Base-by-base conservation (phyloP, 1,140 invertebrate species). In the Hylyphantes graminicola region DNA sequence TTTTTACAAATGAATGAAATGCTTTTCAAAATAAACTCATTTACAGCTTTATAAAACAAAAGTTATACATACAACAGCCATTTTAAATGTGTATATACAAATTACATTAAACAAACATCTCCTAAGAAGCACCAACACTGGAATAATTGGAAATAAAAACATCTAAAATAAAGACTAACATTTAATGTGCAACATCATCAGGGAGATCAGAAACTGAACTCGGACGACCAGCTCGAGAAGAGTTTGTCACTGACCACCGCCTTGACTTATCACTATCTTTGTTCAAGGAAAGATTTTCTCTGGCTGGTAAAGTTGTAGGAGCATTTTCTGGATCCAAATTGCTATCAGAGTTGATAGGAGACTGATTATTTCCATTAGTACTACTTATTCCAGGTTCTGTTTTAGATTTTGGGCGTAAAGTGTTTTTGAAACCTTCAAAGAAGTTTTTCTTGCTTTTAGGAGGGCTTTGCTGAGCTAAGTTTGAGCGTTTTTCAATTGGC, bases 351-450 rank as follows among this genome's bases (percentile, higher is more conserved):
- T 75, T 68, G 57, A 86, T 63, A 80, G 80, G 59, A 80, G 64
- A 35, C 67, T 57, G 64, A 57, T 61, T 67, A 73, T 59, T 79
- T 17, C 68, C 61, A 61, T 76, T 78, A 57, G 64, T 65, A 64
- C 59, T 87, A 68, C 61, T 84, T 57, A 81, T 17, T 55, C 51
- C 68, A 55, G 86, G 80, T 59, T 88, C 88, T 70, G 86, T 87
- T 79, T 87, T 87, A 50, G 87, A 86, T 86, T 90, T 89, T 86
- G 89, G 89, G 74, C 91, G 90, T 55, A 93, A 88, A 7, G 92
- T 92, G 88, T 92, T 92, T 73, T 90, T 90, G 88, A 93, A 92
- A 87, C 92, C 93, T 86, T 92, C 92, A 86, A 93, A 90, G 86
- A 93, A 91, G 86, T 90, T 86, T 76, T 82, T 87, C 85, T 89